A percentile compares a stretch with the other conserved stretches of the same genome.
Conservation (phyloP, 2,888 invertebrate genomes). For the Dermolepida albohirtum region DNA sequence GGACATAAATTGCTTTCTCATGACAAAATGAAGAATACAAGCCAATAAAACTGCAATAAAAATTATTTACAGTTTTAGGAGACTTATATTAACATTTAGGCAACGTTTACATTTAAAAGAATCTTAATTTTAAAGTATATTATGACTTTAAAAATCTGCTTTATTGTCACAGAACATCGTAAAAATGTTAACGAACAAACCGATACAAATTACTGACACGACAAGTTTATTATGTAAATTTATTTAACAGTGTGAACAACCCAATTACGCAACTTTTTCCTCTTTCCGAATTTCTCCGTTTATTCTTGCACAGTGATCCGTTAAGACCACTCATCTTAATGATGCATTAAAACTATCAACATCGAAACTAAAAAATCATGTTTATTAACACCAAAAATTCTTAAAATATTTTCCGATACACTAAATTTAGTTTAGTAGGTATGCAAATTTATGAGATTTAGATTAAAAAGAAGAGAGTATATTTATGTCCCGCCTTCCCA, state of each 20-base stretch:
- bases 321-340: slow-evolving; percentile 13
- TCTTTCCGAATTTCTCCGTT: slow-evolving; percentile 7
- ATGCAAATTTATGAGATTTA: slow-evolving; percentile 28
- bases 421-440: slow-evolving; percentile 12
- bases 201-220: slow-evolving; percentile 12
- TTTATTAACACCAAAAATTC: slow-evolving; percentile 13
- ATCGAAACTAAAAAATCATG: slow-evolving; percentile 18
- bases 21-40: too few species aligned
- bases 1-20: too few species aligned
- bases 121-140: slow-evolving; percentile 1
- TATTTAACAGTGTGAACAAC: slow-evolving; percentile 4
- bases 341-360: slow-evolving; percentile 22
- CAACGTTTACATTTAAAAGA: too few species aligned
- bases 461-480: slow-evolving; percentile 10
- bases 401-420: slow-evolving; percentile 17
- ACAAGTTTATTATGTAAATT: slow-evolving; percentile 33
- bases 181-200: slow-evolving; percentile 29
- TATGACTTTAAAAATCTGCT: slow-evolving; percentile 1
- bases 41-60: too few species aligned
- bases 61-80: too few species aligned
- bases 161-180: slow-evolving; percentile 18
- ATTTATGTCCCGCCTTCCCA: slow-evolving; percentile 22
- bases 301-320: slow-evolving; percentile 22
- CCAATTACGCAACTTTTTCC: slow-evolving; percentile 19
- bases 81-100: too few species aligned